A percentile compares a stretch with the other conserved stretches of the same genome.
Conservation (phyloP, 2,888 invertebrate species). For the Nomada lathburiana region DNA sequence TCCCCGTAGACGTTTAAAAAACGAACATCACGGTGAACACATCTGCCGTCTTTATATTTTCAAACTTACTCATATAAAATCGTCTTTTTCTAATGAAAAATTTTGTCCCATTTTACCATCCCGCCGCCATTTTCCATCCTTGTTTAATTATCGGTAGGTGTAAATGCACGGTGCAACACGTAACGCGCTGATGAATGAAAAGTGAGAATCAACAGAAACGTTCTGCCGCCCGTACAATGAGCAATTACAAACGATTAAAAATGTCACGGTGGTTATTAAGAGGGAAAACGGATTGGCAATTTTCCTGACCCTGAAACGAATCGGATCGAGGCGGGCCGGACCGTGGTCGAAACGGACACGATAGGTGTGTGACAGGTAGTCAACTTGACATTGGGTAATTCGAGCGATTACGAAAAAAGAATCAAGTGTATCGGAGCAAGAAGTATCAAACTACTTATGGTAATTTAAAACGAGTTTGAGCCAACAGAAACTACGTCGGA, state of each 20-base stretch:
- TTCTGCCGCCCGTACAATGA: not conserved
- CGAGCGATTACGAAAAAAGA: slow-evolving; percentile 45
- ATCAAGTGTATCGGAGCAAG: slow-evolving; percentile 22
- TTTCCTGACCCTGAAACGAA: not conserved
- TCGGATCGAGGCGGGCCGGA: not conserved
- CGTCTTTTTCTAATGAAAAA: slow-evolving; percentile 25
- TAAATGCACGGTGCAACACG: not conserved
- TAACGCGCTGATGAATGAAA: not conserved
- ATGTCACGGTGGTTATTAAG: slow-evolving; percentile 7
- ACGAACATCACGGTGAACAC: slow-evolving; percentile 2
- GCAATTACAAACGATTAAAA: not conserved
- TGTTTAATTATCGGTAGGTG: not conserved
- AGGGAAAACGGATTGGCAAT: not conserved
- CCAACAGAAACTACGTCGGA: slow-evolving; percentile 51
- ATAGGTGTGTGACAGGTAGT: slow-evolving; percentile 33
- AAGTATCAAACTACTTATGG: slow-evolving; percentile 41
- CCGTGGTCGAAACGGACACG: slow-evolving; percentile 30
- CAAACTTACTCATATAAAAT: slow-evolving; percentile 43
- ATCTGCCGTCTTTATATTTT: too few relatives aligned
- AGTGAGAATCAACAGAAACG: not conserved
- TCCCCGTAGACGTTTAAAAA: slow-evolving; percentile 31
- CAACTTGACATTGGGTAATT: slow-evolving; percentile 55
- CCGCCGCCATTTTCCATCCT: not conserved
- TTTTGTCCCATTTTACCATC: not conserved
- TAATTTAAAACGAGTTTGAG: slow-evolving; percentile 55